Evolutionary conservation across 2,888 invertebrate species (phyloP).

Genomic region (Spilosoma lubricipeda): DNA sequence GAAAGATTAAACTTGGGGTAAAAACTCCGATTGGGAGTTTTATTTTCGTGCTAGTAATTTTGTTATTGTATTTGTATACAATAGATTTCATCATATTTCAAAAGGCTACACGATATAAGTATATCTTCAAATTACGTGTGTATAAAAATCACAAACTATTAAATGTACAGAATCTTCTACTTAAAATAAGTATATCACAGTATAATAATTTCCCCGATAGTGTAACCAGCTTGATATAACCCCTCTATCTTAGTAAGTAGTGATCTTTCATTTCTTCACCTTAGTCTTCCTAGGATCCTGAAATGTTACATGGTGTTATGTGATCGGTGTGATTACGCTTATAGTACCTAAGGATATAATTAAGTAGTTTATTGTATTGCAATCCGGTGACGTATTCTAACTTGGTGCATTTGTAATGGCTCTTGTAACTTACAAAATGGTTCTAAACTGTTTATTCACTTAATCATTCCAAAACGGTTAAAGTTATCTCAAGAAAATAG

Average conservation of each 20-base stretch:
- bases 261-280: slow-evolving; percentile 46
- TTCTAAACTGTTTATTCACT: neutral
- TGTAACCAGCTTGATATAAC: slow-evolving; percentile 12
- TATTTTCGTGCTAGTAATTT: neutral
- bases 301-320: slow-evolving; percentile 73
- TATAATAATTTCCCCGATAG: slow-evolving; percentile 13
- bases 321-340: slow-evolving; percentile 85
- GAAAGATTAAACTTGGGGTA: neutral
- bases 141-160: neutral
- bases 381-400: slow-evolving; percentile 28
- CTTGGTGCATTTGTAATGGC: slow-evolving; percentile 17
- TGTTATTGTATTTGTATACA: neutral
- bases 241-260: slow-evolving; percentile 28
- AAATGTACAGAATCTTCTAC: neutral
- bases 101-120: neutral
- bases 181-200: neutral
- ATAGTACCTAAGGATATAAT: slow-evolving; percentile 70
- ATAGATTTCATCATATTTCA: neutral
- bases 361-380: slow-evolving; percentile 53
- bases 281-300: slow-evolving; percentile 68
- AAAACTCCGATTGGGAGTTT: neutral
- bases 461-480: too few relatives aligned
- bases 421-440: slow-evolving; percentile 25
- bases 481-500: too few relatives aligned
- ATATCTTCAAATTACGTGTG: neutral